Evolutionary conservation across 64 coral and sea anemone species (phyloP).

Genomic region (Porites australiensis): DNA sequence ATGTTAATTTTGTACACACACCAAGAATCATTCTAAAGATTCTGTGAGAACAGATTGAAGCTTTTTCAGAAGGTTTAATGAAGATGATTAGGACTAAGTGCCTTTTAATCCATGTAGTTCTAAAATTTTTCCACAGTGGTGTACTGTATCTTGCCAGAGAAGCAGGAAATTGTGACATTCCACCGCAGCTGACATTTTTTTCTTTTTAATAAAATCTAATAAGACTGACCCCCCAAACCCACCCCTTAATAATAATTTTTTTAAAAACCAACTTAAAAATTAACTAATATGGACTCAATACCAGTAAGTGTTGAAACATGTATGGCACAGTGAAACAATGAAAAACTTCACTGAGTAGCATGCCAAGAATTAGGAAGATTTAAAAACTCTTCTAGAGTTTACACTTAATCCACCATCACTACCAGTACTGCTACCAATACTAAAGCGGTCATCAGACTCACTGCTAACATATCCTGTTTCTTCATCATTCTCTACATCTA

Average conservation of each 20-base stretch:
- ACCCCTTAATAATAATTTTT: not conserved
- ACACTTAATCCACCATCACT: constrained; percentile 78
- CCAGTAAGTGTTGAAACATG: not conserved
- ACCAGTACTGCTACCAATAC: constrained; percentile 64
- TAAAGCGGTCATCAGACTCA: constrained; percentile 81
- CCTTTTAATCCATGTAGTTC: too few relatives aligned
- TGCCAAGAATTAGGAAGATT: not conserved
- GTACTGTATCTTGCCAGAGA: not conserved
- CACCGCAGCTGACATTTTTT: too few relatives aligned
- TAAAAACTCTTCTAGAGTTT: constrained; percentile 58
- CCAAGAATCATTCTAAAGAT: not conserved
- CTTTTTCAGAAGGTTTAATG: too few relatives aligned
- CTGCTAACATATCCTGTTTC: constrained; percentile 82
- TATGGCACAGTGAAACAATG: not conserved
- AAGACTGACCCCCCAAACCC: not conserved
- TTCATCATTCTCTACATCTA: constrained; percentile 83
- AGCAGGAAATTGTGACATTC: not conserved
- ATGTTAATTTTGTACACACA: not conserved
- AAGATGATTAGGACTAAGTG: not conserved
- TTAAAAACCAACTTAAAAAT: not conserved
- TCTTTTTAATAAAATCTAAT: not conserved
- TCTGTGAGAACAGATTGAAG: not conserved
- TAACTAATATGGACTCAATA: not conserved
- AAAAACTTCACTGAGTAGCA: not conserved
- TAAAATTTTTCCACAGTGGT: not conserved